Base-by-base conservation (phyloP, 1,140 invertebrate genomes). In the Microplitis mediator region DNA sequence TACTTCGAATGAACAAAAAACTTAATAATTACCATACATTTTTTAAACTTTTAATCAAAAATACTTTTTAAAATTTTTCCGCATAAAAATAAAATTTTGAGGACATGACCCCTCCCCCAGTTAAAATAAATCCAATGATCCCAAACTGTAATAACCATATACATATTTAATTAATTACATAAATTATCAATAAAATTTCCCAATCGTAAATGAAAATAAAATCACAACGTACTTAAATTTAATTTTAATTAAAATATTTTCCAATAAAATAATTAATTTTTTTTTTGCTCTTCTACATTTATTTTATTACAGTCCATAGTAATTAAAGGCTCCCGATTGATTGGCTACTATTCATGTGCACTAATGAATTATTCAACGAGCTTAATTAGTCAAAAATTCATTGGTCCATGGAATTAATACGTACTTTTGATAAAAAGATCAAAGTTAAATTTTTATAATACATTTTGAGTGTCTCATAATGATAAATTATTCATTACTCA, bases 341-440 rank as follows among this genome's bases (percentile, higher is more conserved):
- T 77, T 79, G 73, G 74, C 64, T 75, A 51, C 56, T 71, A 76
- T 76, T 79, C 74, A 76, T 79, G 73, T 70, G 23, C 23, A 23
- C 23, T 73, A 73, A 60, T 74, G 70, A 80, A 76, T 80, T 80
- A 80, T 78, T 23, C 23, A 23, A 35, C 75, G 70, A 74, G 74
- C 76, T 80, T 80, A 80, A 81, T 81, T 80, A 81, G 58, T 71
- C 23, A 23, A 52, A 75, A 69, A 64, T 61, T 69, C 65, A 76
- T 70, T 75, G 75, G 71, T 67, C 72, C 72, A 62, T 32, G 54
- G 73, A 58, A 71, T 54, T n/a, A 71, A 61, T 65, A 74, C 74
- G 77, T 54, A 54, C 51, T 54, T 16, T 9, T 6, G 9, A 75
- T 74, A 71, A 70, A 63, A 74, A 68, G 69, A 73, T 74, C 67